Base-by-base conservation (phyloP, 2,113 vertebrate genomes). In the Misgurnus anguillicaudatus region DNA sequence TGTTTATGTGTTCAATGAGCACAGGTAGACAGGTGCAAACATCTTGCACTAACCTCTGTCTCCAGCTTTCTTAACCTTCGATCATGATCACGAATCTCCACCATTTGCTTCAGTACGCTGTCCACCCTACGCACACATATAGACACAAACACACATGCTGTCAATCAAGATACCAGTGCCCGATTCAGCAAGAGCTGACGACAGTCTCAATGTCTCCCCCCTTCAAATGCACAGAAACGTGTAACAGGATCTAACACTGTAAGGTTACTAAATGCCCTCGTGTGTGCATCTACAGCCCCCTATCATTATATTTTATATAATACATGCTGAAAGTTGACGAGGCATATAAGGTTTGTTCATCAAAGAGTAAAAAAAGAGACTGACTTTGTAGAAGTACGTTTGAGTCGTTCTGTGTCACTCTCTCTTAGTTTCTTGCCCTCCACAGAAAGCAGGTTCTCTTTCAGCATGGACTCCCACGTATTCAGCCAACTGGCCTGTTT, bases 401-500 rank as follows among this genome's bases (percentile, higher is more conserved):
- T 92, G 16, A 96, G 91, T 0, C 92, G 87, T 60, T 94, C 94
- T 0, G 91, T 88, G 88, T 95, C 93, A 5, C 92, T 93, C 11
- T 96, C 94, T 14, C 93, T 87, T 58, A 92, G 89, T 41, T 82
- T 87, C 77, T 93, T 92, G 13, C 87, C 89, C 4, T 89, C 89
- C 0, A 78, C 86, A 2, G 91, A 86, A 14, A 96, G 88, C 65
- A 94, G 89, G 68, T 92, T 94, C 88, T 96, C 95, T 82, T 95
- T 96, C 81, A 94, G 94, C 60, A 93, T 91, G 0, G 91, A 90
- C 71, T 96, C 95, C 95, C 95, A 96, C 0, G 93, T 94, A 77
- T 94, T 87, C 72, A 96, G 88, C 45, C 9, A 80, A 66, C 88
- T 88, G 62, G 94, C 91, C 0, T 86, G 84, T 19, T 83, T 85